Evolutionary conservation across 2,113 vertebrate genomes (phyloP), one percentile per base, ranked within the genome.

Genomic region (Naja naja): DNA sequence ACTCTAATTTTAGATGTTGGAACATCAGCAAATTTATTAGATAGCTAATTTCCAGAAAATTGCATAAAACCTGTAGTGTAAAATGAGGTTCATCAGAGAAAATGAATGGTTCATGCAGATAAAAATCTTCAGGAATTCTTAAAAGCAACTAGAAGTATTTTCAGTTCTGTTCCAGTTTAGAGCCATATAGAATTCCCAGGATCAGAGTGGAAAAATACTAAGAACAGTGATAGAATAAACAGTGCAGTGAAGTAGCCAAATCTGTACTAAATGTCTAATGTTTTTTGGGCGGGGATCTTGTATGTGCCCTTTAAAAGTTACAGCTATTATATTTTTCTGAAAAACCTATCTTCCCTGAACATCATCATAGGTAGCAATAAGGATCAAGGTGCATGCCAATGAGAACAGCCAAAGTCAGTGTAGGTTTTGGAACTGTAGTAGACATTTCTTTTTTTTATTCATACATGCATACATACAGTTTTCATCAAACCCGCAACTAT

Each of bases 51-150:
- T 81, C 60, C 2, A 58, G 64, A 58, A 96, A 93, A 1, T 87
- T 22, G 89, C 94, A 87, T n/a, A 95, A 52, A 55, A n/a, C 2
- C 54, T 92, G 52, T 52, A 47, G 54, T 22, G 39, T 88, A 55
- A 87, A 94, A 95, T 93, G 18, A 85, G 91, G 23, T 86, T 39
- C n/a, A 64, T 20, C 54, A 85, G 69, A 18, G n/a, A 4, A 55
- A 11, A 60, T 55, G 43, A 91, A 54, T 49, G 93, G 64, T 58
- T 85, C n/a, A 53, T 30, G 34, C 16, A 95, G 91, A 89, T 55
- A 89, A 49, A 92, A 92, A 85, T 3, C 22, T 92, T 81, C 10
- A 58, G 91, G 85, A 91, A 43, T 0, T 45, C 10, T 58, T 60
- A 54, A 60, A 1, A 30, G 1, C 88, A 2, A 39, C 89, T 91